A percentile compares a stretch with the other conserved stretches of the same genome.
These are phyloP conservation scores for Zoanthus sansibaricus DNA, from an alignment of 92 coral and sea anemone species.

Conservation along the genomic window DNA sequence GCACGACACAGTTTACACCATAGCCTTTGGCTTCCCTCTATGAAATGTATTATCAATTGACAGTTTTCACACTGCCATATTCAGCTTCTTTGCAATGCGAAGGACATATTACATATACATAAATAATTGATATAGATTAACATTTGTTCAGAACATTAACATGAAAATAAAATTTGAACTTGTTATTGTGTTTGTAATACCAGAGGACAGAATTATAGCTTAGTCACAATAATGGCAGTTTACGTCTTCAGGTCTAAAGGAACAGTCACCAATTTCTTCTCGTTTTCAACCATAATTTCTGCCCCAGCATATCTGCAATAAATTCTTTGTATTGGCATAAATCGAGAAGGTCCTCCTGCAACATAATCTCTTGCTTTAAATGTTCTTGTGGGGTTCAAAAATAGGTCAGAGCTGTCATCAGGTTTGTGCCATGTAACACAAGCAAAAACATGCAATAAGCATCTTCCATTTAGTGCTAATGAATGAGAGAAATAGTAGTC, in stretches of 20 bases:
- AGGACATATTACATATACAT: not conserved
- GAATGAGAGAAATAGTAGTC: conserved; percentile 66
- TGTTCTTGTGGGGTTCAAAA: too few species aligned
- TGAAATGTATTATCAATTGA: too few species aligned
- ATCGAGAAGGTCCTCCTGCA: conserved; percentile 51
- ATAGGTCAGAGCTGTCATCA: not conserved
- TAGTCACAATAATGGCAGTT: not conserved
- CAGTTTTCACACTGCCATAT: too few species aligned
- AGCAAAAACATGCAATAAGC: conserved; percentile 55
- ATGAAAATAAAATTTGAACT: not conserved
- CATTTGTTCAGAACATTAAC: not conserved
- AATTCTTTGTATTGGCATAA: conserved; percentile 54
- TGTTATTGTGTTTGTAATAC: not conserved
- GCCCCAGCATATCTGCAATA: conserved; percentile 37
- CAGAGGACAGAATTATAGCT: not conserved
- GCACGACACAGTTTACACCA: too few species aligned
- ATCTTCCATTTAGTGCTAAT: conserved; percentile 33
- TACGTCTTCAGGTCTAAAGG: not conserved
- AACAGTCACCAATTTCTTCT: too few species aligned
- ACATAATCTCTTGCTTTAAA: not conserved
- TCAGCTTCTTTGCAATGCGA: too few species aligned
- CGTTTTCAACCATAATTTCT: too few species aligned
- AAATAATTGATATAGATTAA: too few species aligned
- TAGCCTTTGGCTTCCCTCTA: too few species aligned
- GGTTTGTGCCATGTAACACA: conserved; percentile 60